Percentiles rank a stretch among this genome's conserved stretches.
These are phyloP conservation scores for Saccostrea cuccullata DNA, from an alignment of 1,140 invertebrate species.

Conservation along the genomic window DNA sequence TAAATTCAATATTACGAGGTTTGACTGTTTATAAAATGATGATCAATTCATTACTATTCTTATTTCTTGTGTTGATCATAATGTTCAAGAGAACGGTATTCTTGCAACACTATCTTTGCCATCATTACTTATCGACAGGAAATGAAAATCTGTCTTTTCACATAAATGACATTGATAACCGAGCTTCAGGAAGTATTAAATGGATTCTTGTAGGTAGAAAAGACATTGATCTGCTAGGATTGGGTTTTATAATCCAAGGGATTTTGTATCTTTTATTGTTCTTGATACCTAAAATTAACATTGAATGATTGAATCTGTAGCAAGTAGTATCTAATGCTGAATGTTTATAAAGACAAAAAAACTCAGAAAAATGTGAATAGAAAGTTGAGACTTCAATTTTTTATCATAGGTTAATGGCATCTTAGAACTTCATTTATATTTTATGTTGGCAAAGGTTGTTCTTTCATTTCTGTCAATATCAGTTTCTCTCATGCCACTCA, in stretches of 20 bases:
- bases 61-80: too few relatives aligned
- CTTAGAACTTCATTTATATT: not conserved
- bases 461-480: not conserved
- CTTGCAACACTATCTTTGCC: not conserved
- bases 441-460: not conserved
- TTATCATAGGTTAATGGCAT: not conserved
- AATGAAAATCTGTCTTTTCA: conserved; percentile 15
- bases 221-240: conserved; percentile 11
- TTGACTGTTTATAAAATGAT: too few relatives aligned
- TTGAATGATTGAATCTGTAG: not conserved
- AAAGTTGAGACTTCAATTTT: not conserved
- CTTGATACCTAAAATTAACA: not conserved
- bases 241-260: not conserved
- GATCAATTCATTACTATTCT: too few relatives aligned
- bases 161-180: not conserved
- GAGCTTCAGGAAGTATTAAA: conserved; percentile 21
- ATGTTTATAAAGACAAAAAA: not conserved
- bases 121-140: not conserved
- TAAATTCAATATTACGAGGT: too few relatives aligned
- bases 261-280: not conserved
- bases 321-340: not conserved
- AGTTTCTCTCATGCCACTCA: not conserved
- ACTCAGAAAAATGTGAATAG: too few relatives aligned
- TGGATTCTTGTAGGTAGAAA: conserved; percentile 13
- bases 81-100: not conserved